Base-by-base conservation (phyloP, 1,140 invertebrate species). In the Bombus vancouverensis region DNA sequence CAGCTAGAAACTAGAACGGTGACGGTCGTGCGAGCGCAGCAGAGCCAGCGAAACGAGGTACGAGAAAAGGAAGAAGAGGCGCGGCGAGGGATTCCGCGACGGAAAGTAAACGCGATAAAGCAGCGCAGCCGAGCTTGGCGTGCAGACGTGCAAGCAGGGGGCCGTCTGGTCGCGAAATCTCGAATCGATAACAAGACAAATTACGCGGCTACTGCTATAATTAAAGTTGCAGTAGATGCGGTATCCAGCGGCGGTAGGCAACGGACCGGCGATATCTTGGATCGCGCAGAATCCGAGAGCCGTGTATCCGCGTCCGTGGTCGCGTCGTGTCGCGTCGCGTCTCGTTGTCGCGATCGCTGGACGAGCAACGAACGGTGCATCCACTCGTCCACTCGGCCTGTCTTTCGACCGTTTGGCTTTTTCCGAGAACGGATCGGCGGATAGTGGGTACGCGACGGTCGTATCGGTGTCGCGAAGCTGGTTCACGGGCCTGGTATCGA, bases 401-500 rank as follows among this genome's bases (percentile, higher is more conserved):
- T 74, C 42, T 37, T n/a, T n/a, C 73, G 10, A 9, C 10, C 47
- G 28, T 1, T 13, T n/a, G 28, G 34, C 37, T 34, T 32, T 47
- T 39, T 77, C n/a, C 28, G 44, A 32, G 53, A 65, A 80, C 57
- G 75, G 44, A 39, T 66, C 47, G 47, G 25, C 37, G 79, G 76
- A 89, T 83, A 59, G 66, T 42, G 47, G 6, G 47, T 53, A 42
- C 57, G 13, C n/a, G 65, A 62, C 39, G 66, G 78, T 74, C 65
- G 70, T 88, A 83, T 90, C 89, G 87, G 81, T 91, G 89, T 90
- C 83, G 72, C 84, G 81, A 86, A 70, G 80, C 59, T 42, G 79
- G 75, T 47, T 77, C 28, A 22, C 34, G 70, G 62, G 42, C 59
- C 78, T 71, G 37, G 79, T 87, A 91, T 89, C 87, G 62, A 90